Base-by-base conservation (phyloP, 2,888 invertebrate species). In the Rhorus exstirpatorius region DNA sequence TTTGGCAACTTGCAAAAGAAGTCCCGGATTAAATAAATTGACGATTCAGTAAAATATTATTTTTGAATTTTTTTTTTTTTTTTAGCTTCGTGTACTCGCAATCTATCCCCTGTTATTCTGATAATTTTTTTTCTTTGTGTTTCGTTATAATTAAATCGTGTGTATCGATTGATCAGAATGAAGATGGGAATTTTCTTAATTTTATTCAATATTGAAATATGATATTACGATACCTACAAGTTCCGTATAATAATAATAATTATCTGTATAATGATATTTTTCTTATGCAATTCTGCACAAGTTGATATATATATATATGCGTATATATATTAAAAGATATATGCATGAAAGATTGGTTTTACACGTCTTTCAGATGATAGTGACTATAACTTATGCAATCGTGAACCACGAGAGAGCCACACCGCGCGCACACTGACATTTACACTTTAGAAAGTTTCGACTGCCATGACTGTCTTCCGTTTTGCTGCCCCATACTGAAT, bases 371-470 rank as follows among this genome's bases (percentile, higher is more conserved):
- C 38, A 26, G 80, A 84, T 68, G 71, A 72, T 55, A 71, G 71
- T 71, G 74, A 76, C 58, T 70, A 75, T 14, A 67, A 71, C 86
- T 90, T 90, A 88, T 86, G 90, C 85, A 90, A 90, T 85, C 49
- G 10, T 14, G 67, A 76, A 72, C 83, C 75, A 77, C 84, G 82
- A 87, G 86, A 90, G 86, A 87, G 81, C 67, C 77, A 81, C 76
- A n/a, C n/a, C n/a, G n/a, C n/a, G n/a, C 82, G 76, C 80, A 75
- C 74, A 87, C 88, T 91, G 90, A 92, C 92, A 91, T 92, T 92
- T 91, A 91, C 89, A 88, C 86, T 92, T 93, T 93, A 92, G 93
- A 93, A 93, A 93, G 93, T 93, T 65, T 86, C 79, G 79, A 79
- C 72, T 63, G 41, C 17, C 67, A 61, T 63, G 41, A 78, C 84